Evolutionary conservation across 2,888 invertebrate species (phyloP).

Genomic region (Dryococelus australis): DNA sequence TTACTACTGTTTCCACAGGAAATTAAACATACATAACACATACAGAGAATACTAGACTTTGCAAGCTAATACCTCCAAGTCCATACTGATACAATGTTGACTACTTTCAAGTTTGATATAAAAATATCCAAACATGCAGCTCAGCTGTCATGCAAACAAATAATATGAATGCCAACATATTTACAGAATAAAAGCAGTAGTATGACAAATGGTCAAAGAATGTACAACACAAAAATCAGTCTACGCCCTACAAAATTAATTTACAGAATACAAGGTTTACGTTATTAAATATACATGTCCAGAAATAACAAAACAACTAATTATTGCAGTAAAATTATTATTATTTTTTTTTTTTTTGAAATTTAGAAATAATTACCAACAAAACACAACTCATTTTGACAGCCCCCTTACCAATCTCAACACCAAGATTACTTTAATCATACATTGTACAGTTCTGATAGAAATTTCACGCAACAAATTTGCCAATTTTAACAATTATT

Average conservation of each 20-base stretch:
- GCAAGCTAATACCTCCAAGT: neutral
- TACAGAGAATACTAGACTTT: neutral
- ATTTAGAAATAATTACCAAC: neutral
- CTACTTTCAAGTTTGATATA: neutral
- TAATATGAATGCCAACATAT: neutral
- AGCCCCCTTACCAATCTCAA: neutral
- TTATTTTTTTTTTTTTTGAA: neutral
- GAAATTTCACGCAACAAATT: neutral
- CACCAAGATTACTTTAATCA: neutral
- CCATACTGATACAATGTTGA: neutral
- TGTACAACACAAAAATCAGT: neutral
- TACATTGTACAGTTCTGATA: neutral
- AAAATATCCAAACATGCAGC: neutral
- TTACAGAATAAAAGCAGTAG: neutral
- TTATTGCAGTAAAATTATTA: neutral
- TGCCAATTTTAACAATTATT: conserved; percentile 5
- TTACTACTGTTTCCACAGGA: no score
- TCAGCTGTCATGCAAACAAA: neutral
- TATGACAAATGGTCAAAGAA: neutral
- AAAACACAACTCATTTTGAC: no score
- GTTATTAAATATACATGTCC: neutral
- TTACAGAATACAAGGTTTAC: neutral
- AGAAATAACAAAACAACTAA: neutral
- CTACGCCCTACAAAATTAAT: neutral
- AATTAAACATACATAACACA: no score